These are phyloP conservation scores for Hoplodrina ambigua DNA, from an alignment of 2,888 invertebrate genomes.

Conservation along the genomic window DNA sequence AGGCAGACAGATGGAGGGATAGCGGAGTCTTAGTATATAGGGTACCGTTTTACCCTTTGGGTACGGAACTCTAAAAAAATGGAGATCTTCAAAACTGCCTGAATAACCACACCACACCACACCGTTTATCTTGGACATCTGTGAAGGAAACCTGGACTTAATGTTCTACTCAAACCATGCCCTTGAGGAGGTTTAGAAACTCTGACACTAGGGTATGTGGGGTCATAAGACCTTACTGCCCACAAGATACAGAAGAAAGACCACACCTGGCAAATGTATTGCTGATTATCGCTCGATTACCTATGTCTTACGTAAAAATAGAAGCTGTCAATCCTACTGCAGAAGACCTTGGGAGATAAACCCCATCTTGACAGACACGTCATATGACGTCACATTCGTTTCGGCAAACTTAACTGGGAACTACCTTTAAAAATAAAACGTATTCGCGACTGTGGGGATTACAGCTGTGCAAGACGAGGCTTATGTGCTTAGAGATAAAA, in stretches of 20 bases:
- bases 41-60: no score
- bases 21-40: no score
- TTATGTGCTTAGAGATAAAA: conserved; percentile 22
- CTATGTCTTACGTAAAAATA: not conserved
- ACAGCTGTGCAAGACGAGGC: not conserved
- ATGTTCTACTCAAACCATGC: no score
- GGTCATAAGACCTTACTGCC: no score
- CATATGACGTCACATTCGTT: conserved; percentile 1
- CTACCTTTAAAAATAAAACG: conserved; percentile 10
- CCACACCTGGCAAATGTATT: no score
- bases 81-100: not conserved
- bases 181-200: no score
- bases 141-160: no score
- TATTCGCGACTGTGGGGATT: conserved; percentile 23
- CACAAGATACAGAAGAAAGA: no score
- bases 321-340: conserved; percentile 1
- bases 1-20: no score
- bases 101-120: not conserved
- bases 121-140: no score
- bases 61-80: not conserved
- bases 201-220: no score
- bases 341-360: conserved; percentile 10
- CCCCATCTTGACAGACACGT: not conserved
- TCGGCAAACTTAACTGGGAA: not conserved
- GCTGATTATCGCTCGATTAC: no score